Percentiles rank a stretch among this genome's conserved stretches.
Conservation (phyloP, 1,140 invertebrate genomes). For the Hyles euphorbiae region DNA sequence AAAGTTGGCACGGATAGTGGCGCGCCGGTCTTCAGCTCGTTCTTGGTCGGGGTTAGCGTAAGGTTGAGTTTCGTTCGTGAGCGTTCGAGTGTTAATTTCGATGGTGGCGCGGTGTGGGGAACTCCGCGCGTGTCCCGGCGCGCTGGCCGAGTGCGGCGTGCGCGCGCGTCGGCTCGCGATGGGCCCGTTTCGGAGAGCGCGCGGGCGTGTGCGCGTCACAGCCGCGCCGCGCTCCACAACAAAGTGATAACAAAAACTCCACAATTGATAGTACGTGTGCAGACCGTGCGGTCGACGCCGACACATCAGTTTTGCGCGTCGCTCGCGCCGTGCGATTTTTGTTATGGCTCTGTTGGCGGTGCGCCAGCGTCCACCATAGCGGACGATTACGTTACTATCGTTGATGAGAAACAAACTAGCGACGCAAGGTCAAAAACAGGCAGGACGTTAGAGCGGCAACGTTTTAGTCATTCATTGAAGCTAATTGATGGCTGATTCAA, state of each 20-base stretch:
- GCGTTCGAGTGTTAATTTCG: constrained; percentile 36
- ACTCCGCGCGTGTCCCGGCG: constrained; percentile 41
- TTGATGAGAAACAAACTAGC: constrained; percentile 35
- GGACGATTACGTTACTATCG: constrained; percentile 29
- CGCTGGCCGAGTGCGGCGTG: constrained; percentile 39
- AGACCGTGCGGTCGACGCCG: constrained; percentile 1
- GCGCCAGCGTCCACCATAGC: constrained; percentile 39
- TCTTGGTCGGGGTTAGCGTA: constrained; percentile 13
- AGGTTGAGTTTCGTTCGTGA: constrained; percentile 47
- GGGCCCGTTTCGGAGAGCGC: constrained; percentile 38
- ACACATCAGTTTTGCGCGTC: constrained; percentile 28
- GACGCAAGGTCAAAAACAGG: constrained; percentile 26
- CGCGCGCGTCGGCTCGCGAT: constrained; percentile 19
- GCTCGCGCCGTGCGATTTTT: constrained; percentile 28
- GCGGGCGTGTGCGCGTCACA: constrained; percentile 51
- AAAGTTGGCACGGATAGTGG: constrained; percentile 5
- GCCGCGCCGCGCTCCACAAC: constrained; percentile 35
- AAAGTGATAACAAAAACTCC: constrained; percentile 63
- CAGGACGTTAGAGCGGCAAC: constrained; percentile 10
- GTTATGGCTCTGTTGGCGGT: constrained; percentile 45
- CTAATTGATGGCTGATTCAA: background rate
- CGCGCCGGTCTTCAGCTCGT: no score
- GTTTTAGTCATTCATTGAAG: constrained; percentile 4
- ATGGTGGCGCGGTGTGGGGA: constrained; percentile 28
- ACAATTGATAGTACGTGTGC: constrained; percentile 46